A percentile compares a stretch with the other conserved stretches of the same genome.
Conservation (phyloP, 2,888 invertebrate genomes). For the Mamestra brassicae region DNA sequence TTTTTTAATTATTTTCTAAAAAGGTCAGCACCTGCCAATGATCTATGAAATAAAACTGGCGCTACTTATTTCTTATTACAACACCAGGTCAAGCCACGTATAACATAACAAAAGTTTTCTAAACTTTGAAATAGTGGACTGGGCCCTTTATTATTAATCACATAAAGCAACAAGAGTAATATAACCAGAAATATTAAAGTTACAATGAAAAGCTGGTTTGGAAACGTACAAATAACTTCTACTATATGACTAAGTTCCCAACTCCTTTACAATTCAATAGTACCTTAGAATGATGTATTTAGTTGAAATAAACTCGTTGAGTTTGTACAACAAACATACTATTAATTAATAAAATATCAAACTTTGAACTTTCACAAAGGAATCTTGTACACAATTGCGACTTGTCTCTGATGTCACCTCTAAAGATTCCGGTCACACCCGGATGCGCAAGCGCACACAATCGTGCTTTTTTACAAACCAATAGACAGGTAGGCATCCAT, state of each 20-base stretch:
- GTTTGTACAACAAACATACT: neutral
- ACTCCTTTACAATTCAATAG: neutral
- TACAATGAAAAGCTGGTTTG: neutral
- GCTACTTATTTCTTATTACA: neutral
- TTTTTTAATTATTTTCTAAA: constrained; percentile 16
- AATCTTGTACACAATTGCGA: constrained; percentile 34
- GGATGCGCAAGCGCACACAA: constrained; percentile 52
- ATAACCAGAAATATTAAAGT: too few relatives aligned
- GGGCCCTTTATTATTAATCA: too few relatives aligned
- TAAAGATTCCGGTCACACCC: constrained; percentile 62
- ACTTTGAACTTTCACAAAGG: constrained; percentile 55
- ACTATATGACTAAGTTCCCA: neutral
- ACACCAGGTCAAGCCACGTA: neutral
- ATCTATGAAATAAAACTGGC: neutral
- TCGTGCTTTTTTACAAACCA: constrained; percentile 47
- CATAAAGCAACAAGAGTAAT: too few relatives aligned
- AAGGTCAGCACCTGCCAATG: neutral
- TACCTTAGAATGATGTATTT: neutral
- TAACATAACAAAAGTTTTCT: neutral
- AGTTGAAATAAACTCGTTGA: too few relatives aligned
- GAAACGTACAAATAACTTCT: neutral
- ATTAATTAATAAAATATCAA: constrained; percentile 8
- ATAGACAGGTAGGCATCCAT: constrained; percentile 32
- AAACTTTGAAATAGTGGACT: too few relatives aligned
- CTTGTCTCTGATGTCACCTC: constrained; percentile 63